Percentiles rank a stretch among this genome's conserved stretches.
Evolutionary conservation across 1,140 invertebrate genomes (phyloP).

Genomic region (Plodia interpunctella): DNA sequence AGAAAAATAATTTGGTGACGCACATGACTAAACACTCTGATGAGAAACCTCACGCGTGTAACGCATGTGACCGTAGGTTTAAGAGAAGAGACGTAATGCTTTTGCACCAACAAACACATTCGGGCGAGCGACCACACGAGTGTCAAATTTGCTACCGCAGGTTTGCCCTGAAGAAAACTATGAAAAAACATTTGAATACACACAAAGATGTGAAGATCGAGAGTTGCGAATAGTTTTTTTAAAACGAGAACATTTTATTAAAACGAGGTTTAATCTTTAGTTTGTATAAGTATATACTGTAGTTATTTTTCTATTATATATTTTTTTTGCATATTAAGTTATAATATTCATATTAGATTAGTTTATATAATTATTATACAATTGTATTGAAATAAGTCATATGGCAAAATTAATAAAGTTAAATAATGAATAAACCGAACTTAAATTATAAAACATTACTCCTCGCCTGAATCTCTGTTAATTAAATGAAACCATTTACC

Average conservation of each 20-base stretch:
- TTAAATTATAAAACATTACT: too few species aligned
- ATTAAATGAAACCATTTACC: too few species aligned
- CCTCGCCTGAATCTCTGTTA: too few species aligned
- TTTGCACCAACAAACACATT: not conserved
- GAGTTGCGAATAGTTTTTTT: not conserved
- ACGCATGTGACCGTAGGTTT: not conserved
- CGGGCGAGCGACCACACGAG: not conserved
- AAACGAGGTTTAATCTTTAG: too few species aligned
- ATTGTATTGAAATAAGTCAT: too few species aligned
- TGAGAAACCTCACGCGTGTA: slow-evolving; percentile 6
- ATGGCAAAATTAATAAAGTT: too few species aligned
- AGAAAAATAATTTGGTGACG: not conserved
- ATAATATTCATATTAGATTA: too few species aligned
- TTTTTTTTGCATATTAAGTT: too few species aligned
- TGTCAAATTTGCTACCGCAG: not conserved
- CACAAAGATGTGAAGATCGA: not conserved
- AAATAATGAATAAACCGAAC: too few species aligned
- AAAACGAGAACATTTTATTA: not conserved
- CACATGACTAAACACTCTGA: slow-evolving; percentile 6
- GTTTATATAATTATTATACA: too few species aligned
- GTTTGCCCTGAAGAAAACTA: not conserved
- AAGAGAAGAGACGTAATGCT: not conserved
- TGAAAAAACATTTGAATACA: slow-evolving; percentile 8
- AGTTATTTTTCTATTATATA: too few species aligned
- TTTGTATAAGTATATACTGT: too few species aligned